Conservation (phyloP, 2,888 invertebrate genomes). For the Cosmia trapezina region DNA sequence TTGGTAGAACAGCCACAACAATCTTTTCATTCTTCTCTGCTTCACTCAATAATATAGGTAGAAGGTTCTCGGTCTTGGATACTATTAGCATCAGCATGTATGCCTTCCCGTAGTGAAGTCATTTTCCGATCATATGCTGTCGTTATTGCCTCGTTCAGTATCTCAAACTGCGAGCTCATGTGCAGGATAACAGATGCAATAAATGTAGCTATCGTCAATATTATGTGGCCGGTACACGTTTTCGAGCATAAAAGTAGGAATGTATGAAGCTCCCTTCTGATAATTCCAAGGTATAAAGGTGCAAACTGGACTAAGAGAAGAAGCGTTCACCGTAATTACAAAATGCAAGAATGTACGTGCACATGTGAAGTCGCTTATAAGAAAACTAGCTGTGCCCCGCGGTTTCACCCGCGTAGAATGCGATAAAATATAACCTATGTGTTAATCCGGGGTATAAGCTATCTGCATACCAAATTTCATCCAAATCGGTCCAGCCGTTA, state of each 20-base stretch:
- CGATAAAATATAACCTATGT: too few species aligned
- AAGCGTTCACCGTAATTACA: constrained; percentile 68
- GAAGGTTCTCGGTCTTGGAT: constrained; percentile 36
- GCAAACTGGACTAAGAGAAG: constrained; percentile 72
- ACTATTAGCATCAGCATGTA: constrained; percentile 58
- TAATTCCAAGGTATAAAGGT: constrained; percentile 85
- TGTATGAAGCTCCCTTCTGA: constrained; percentile 78
- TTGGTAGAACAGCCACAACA: constrained; percentile 71
- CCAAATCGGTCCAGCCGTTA: too few species aligned
- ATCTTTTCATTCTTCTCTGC: constrained; percentile 67
- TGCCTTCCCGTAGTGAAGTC: constrained; percentile 66
- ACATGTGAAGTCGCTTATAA: neutral
- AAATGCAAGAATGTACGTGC: neutral
- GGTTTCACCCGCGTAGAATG: too few species aligned
- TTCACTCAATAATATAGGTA: constrained; percentile 21
- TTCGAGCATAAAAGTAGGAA: constrained; percentile 81
- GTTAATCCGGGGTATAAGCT: too few species aligned
- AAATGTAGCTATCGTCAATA: constrained; percentile 86
- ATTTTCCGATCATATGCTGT: constrained; percentile 83
- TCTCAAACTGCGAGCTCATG: constrained; percentile 84
- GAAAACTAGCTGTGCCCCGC: too few species aligned
- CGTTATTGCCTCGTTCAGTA: constrained; percentile 80
- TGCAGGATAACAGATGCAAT: constrained; percentile 85
- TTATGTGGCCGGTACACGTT: constrained; percentile 87
- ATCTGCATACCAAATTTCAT: too few species aligned